Percentiles rank a stretch among this genome's conserved stretches.
These are phyloP conservation scores for Mormyrus hasselquistii DNA, from an alignment of 2,797 vertebrate genomes.

Conservation along the genomic window DNA sequence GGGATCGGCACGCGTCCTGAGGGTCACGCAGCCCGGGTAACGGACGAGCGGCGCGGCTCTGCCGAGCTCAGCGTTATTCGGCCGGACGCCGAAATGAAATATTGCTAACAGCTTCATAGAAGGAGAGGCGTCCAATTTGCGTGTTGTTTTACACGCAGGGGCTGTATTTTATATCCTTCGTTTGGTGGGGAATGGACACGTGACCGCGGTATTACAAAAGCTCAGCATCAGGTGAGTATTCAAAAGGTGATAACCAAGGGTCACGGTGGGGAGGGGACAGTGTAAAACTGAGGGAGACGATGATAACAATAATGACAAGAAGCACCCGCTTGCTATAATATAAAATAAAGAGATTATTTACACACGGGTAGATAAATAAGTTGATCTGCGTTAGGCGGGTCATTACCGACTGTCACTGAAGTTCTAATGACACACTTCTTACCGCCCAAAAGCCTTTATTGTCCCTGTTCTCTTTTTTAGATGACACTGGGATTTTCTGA, in stretches of 20 bases:
- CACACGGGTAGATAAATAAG: neutral
- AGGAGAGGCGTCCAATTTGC: conserved; percentile 17
- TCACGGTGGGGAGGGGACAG: neutral
- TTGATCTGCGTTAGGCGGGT: neutral
- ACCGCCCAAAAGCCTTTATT: neutral
- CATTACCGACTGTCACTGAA: neutral
- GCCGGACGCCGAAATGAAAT: conserved; percentile 32
- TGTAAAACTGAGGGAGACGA: neutral
- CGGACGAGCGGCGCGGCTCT: conserved; percentile 15
- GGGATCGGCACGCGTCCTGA: neutral
- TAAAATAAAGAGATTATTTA: neutral
- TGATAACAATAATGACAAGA: neutral
- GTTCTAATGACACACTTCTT: neutral
- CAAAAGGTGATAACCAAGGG: neutral
- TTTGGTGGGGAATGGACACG: neutral
- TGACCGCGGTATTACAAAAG: neutral
- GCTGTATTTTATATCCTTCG: neutral
- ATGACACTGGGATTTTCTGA: neutral
- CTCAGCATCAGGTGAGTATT: neutral
- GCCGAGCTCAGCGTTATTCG: conserved; percentile 34
- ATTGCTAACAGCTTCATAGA: conserved; percentile 36
- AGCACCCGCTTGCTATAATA: neutral
- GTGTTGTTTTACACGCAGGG: conserved; percentile 21
- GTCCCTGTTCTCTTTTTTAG: neutral
- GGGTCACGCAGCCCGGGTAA: neutral